These are phyloP conservation scores for Eurystomus gularis DNA, from an alignment of 2,113 vertebrate genomes.

Conservation along the genomic window DNA sequence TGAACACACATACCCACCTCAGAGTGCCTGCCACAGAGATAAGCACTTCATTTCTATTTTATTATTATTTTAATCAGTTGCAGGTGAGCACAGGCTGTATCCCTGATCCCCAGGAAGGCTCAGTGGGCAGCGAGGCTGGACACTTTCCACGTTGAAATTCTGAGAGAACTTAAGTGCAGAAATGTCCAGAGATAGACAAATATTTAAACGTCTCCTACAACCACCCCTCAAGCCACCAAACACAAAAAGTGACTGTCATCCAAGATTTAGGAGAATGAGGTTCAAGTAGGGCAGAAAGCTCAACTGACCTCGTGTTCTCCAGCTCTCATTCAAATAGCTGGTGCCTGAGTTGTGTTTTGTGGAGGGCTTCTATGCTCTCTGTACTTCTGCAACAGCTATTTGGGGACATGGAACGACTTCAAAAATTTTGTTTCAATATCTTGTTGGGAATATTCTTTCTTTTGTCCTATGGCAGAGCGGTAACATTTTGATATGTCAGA, in stretches of 20 bases:
- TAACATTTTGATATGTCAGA: background rate
- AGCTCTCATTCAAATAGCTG: background rate
- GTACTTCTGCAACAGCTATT: background rate
- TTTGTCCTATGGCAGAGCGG: background rate
- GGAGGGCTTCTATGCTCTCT: background rate
- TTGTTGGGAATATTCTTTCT: background rate
- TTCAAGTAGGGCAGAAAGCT: background rate
- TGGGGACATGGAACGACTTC: background rate
- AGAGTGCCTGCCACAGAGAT: background rate
- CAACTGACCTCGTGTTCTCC: background rate
- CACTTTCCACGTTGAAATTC: background rate
- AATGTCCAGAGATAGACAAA: background rate
- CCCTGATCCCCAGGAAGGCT: background rate
- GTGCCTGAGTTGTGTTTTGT: background rate
- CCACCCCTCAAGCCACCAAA: background rate
- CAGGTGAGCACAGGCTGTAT: background rate
- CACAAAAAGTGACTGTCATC: background rate
- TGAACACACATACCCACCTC: background rate
- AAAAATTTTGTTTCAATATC: background rate
- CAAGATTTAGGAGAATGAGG: background rate
- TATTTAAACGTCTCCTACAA: background rate
- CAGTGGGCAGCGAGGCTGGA: background rate
- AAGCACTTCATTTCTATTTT: accelerated
- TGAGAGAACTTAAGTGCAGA: background rate
- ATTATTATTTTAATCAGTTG: background rate